Conservation (phyloP, 2,113 vertebrate species). For the Ceyx margarethae region DNA sequence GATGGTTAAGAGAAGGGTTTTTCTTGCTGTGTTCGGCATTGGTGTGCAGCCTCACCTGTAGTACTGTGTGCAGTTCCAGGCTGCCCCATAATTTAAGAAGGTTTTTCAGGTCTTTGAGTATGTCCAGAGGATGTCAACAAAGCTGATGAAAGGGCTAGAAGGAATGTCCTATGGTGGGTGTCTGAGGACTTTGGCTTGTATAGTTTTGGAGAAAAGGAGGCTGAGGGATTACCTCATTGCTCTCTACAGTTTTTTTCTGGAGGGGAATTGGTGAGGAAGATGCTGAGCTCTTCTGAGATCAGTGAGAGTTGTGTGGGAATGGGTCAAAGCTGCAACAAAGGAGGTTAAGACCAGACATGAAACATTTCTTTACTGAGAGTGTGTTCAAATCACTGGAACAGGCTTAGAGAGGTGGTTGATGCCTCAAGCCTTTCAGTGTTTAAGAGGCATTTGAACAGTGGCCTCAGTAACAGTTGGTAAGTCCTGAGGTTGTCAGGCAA, state of each 20-base stretch:
- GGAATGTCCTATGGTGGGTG: accelerated
- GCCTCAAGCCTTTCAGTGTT: not conserved
- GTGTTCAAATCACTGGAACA: not conserved
- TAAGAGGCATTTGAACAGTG: not conserved
- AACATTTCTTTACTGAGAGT: not conserved
- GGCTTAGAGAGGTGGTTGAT: not conserved
- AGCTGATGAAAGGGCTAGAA: not conserved
- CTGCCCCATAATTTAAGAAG: not conserved
- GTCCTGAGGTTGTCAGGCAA: not conserved
- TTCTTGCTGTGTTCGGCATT: not conserved
- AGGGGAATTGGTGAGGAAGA: not conserved
- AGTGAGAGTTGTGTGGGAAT: not conserved
- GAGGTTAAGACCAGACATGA: not conserved
- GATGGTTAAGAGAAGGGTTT: not conserved
- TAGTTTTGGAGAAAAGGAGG: not conserved
- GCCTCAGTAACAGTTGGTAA: not conserved
- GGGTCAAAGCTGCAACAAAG: not conserved
- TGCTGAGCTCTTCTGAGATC: not conserved
- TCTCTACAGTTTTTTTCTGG: not conserved
- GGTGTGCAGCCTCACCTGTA: accelerated
- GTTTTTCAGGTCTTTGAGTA: not conserved
- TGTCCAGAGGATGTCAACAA: not conserved
- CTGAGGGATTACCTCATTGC: not conserved
- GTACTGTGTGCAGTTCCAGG: not conserved
- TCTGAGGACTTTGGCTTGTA: not conserved